A percentile compares a stretch with the other conserved stretches of the same genome.
These are phyloP conservation scores for Neuroscelio doddi DNA, from an alignment of 2,888 invertebrate genomes.

Conservation along the genomic window DNA sequence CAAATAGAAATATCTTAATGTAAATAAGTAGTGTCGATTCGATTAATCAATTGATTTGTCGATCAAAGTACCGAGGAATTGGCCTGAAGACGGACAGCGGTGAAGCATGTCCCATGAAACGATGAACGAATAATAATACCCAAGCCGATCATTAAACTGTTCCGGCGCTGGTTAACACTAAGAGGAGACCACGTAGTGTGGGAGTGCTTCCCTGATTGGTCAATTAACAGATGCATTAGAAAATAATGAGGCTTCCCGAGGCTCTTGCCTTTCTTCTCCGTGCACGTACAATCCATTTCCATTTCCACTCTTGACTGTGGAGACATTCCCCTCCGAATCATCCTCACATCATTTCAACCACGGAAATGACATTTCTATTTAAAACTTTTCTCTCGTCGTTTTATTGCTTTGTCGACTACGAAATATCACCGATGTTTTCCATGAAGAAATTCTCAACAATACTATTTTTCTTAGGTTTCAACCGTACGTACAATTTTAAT, in stretches of 20 bases:
- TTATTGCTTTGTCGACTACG: too few relatives aligned
- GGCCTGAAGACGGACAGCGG: conserved; percentile 24
- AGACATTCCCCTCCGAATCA: too few relatives aligned
- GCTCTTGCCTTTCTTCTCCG: conserved; percentile 14
- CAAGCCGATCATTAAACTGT: conserved; percentile 69
- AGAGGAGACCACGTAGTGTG: conserved; percentile 54
- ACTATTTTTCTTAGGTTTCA: conserved; percentile 3
- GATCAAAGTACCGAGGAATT: conserved; percentile 14
- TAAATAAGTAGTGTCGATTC: too few relatives aligned
- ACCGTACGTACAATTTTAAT: conserved; percentile 18
- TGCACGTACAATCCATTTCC: conserved; percentile 8
- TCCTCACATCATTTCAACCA: too few relatives aligned
- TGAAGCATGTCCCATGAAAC: conserved; percentile 34
- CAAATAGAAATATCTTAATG: too few relatives aligned
- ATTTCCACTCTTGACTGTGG: conserved; percentile 8
- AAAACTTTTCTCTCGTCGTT: too few relatives aligned
- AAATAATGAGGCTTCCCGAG: conserved; percentile 64
- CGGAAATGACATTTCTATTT: too few relatives aligned
- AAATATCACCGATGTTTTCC: too few relatives aligned
- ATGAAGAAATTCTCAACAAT: too few relatives aligned
- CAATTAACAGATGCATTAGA: conserved; percentile 70
- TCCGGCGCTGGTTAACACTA: conserved; percentile 68
- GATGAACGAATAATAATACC: conserved; percentile 46
- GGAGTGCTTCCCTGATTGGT: conserved; percentile 65
- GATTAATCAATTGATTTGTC: conserved; percentile 1